Percentiles rank a stretch among this genome's conserved stretches.
Evolutionary conservation across 2,888 invertebrate species (phyloP).

Genomic region (Nesidiocoris tenuis): DNA sequence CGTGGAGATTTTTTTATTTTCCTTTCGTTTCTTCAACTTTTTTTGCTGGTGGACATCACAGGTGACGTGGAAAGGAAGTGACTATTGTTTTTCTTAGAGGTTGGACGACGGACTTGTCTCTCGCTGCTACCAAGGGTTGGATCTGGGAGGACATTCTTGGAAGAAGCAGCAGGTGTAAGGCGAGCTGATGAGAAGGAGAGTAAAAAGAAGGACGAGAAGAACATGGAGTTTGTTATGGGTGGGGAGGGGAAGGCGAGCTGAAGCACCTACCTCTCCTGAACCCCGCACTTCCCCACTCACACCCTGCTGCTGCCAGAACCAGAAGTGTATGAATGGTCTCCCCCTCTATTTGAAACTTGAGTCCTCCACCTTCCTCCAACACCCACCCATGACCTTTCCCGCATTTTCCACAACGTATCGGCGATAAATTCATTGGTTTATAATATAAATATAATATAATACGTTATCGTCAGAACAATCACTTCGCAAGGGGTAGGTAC

Average conservation of each 20-base stretch:
- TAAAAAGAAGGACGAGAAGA: slow-evolving; percentile 27
- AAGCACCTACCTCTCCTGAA: slow-evolving; percentile 8
- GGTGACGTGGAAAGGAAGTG: slow-evolving; percentile 21
- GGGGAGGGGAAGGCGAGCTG: background rate
- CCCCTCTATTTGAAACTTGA: background rate
- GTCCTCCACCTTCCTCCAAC: background rate
- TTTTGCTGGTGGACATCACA: background rate
- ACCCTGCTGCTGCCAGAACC: background rate
- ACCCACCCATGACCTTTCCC: too few relatives aligned
- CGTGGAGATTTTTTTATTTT: background rate
- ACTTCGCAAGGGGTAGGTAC: too few relatives aligned
- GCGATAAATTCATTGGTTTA: too few relatives aligned
- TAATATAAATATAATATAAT: too few relatives aligned
- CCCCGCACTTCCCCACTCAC: background rate
- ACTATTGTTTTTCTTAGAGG: slow-evolving; percentile 28
- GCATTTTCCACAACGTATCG: too few relatives aligned
- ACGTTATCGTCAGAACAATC: too few relatives aligned
- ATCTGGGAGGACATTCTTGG: slow-evolving; percentile 28
- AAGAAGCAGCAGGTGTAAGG: slow-evolving; percentile 32
- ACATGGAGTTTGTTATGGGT: slow-evolving; percentile 7
- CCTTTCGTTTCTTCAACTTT: background rate
- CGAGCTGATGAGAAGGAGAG: slow-evolving; percentile 27
- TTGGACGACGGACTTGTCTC: slow-evolving; percentile 12
- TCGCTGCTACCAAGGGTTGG: background rate
- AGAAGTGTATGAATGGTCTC: background rate